Conservation (phyloP, 2,888 invertebrate genomes). For the Diachrysia chrysitis region DNA sequence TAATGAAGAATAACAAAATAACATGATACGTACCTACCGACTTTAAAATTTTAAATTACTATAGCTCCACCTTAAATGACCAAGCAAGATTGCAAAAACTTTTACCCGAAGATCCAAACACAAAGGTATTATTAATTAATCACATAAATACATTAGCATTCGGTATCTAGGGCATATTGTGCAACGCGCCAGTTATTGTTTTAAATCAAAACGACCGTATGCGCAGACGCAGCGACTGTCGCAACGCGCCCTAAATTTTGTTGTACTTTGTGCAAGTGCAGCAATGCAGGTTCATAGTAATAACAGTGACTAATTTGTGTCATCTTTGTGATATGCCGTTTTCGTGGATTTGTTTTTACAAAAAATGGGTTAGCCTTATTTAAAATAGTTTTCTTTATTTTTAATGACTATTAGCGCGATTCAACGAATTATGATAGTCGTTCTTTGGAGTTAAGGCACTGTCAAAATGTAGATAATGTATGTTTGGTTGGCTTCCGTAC, state of each 20-base stretch:
- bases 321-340: slow-evolving; percentile 10
- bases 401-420: too few species aligned
- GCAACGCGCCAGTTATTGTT: slow-evolving; percentile 63
- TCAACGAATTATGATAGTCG: too few species aligned
- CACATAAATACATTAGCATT: slow-evolving; percentile 38
- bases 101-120: not conserved
- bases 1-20: too few species aligned
- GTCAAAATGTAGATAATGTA: too few species aligned
- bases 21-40: too few species aligned
- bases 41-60: not conserved
- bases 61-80: not conserved
- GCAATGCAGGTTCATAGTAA: slow-evolving; percentile 28
- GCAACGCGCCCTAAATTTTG: slow-evolving; percentile 60
- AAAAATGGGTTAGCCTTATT: not conserved
- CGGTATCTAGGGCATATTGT: slow-evolving; percentile 63
- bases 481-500: too few species aligned
- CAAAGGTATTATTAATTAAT: slow-evolving; percentile 34
- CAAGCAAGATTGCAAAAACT: not conserved
- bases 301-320: slow-evolving; percentile 37
- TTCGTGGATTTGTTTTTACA: not conserved
- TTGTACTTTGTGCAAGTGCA: slow-evolving; percentile 47
- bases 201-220: slow-evolving; percentile 57
- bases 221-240: slow-evolving; percentile 59
- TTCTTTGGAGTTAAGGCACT: too few species aligned
- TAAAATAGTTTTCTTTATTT: too few species aligned